Evolutionary conservation across 2,888 invertebrate species (phyloP), one percentile per base, ranked within the genome.

Genomic region (Anthrax anthrax): DNA sequence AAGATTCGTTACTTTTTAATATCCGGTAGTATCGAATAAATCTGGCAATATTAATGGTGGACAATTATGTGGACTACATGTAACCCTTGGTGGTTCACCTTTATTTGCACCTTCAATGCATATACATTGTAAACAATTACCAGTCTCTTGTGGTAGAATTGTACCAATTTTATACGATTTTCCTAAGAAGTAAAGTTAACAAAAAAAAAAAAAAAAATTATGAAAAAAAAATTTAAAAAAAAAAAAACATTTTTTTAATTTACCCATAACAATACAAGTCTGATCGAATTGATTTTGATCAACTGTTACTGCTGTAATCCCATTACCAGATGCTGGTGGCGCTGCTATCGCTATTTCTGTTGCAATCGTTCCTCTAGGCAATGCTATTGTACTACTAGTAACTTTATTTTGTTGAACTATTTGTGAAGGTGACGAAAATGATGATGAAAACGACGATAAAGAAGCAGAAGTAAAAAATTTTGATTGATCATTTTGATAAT

Each of bases 101-200:
- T 58, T 58, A 47, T 61, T 64, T 43, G 62, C 76, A 48, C 75
- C 77, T 51, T 70, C 67, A 51, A 74, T 77, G 63, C 81, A 81
- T 59, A 76, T 72, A 62, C 81, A 81, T 61, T 80, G 79, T 54
- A 80, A 71, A 63, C 81, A 81, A 62, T 80, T 80, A 55, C 80
- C 81, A 45, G 80, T 80, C 56, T 77, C 76, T 61, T 79, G 77
- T 12, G 80, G 80, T 54, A 81, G 67, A 52, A 74, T 70, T 57
- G 79, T 77, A 37, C 80, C 81, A 52, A 77, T 72, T 58, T 73
- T 72, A 62, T 81, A 81, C 55, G 73, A 69, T 50, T 72, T 71
- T 50, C 79, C 79, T 80, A 68, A 37, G 65, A 66, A 51, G 6
- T 23, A 16, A 10, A 36, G 5, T 16, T 37, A 2, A 32, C 3